Percentiles rank a stretch among this genome's conserved stretches.
Conservation (phyloP, 2,888 invertebrate genomes). For the Aporophyla nigra region DNA sequence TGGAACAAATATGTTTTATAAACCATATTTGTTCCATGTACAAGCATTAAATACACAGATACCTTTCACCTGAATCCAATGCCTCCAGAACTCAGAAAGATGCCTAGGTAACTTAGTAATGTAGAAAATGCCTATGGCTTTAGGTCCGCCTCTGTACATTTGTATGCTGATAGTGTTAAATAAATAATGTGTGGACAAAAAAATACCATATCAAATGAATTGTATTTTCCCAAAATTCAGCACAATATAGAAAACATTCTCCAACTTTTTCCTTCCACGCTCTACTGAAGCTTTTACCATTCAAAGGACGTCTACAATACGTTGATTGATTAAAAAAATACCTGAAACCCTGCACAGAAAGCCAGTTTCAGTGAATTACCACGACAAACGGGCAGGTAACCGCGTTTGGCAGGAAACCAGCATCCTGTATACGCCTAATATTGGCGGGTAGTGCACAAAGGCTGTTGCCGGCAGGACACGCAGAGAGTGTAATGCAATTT, state of each 20-base stretch:
- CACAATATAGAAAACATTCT: not conserved
- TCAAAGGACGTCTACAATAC: not conserved
- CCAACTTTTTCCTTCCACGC: too few relatives aligned
- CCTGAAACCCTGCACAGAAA: not conserved
- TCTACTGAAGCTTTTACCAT: not conserved
- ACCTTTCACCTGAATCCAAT: not conserved
- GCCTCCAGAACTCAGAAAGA: not conserved
- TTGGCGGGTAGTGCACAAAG: conserved; percentile 33
- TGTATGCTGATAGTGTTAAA: too few relatives aligned
- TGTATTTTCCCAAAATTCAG: not conserved
- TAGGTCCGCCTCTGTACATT: too few relatives aligned
- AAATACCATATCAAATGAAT: not conserved
- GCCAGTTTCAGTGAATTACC: conserved; percentile 36
- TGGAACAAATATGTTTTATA: not conserved
- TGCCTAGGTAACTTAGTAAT: not conserved
- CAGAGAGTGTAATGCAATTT: conserved; percentile 3
- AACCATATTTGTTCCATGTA: too few relatives aligned
- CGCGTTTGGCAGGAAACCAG: conserved; percentile 33
- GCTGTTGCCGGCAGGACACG: not conserved
- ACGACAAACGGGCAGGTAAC: conserved; percentile 49
- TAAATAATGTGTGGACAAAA: too few relatives aligned
- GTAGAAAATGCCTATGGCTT: too few relatives aligned
- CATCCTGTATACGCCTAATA: conserved; percentile 16
- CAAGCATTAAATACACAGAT: not conserved
- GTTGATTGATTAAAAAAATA: conserved; percentile 16